Percentiles rank a stretch among this genome's conserved stretches.
phyloP scores from a whole-genome alignment of 1,140 invertebrate genomes.

The Zaprionus inermis region DNA sequence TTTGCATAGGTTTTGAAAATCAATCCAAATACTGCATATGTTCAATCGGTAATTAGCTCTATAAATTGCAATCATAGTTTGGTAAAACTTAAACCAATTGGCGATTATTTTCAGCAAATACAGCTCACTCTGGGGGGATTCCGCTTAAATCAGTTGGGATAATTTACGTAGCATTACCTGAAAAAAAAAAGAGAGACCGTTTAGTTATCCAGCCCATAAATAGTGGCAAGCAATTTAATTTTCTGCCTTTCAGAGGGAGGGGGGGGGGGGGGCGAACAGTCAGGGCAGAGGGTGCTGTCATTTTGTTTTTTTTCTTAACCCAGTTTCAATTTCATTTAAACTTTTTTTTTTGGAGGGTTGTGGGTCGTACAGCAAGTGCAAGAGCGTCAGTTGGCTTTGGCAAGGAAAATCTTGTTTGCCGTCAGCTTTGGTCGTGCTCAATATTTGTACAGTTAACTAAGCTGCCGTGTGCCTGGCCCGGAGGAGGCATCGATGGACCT shows the following conservation, averaged over 20 bases:
- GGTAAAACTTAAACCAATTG: no score
- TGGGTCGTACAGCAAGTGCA: not conserved
- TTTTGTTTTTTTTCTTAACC: not conserved
- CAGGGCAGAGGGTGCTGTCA: no score
- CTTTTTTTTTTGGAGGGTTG: constrained; percentile 3
- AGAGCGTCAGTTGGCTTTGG: constrained; percentile 17
- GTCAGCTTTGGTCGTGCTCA: constrained; percentile 44
- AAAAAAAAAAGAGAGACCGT: not conserved
- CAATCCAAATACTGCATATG: no score
- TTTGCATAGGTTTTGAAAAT: no score
- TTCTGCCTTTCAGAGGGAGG: constrained; percentile 6
- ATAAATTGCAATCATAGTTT: no score
- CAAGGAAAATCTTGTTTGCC: constrained; percentile 54
- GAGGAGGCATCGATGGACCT: not conserved
- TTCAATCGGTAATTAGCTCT: no score
- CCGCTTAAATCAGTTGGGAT: not conserved
- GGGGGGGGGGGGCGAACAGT: no score
- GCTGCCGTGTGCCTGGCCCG: constrained; percentile 15
- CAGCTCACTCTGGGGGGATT: not conserved
- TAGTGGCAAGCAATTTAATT: constrained; percentile 18
- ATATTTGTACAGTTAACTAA: constrained; percentile 59
- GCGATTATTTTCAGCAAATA: not conserved
- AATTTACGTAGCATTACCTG: not conserved
- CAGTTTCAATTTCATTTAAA: not conserved
- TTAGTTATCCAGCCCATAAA: not conserved